Evolutionary conservation across 1,140 invertebrate species (phyloP).

Genomic region (Lordiphosa collinella): DNA sequence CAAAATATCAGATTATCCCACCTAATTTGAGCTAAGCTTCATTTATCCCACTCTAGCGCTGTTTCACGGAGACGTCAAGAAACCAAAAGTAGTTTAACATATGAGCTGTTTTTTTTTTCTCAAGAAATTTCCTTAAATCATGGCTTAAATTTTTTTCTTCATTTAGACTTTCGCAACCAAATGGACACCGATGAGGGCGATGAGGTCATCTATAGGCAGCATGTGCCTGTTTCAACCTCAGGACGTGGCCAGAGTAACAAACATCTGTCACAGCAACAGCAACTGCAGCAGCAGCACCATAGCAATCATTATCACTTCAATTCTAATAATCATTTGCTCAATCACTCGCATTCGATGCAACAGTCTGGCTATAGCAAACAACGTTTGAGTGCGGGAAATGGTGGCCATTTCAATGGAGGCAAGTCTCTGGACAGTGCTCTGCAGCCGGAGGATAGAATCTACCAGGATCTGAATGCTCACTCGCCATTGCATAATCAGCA

Average conservation of each 20-base stretch:
- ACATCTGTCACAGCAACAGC: conserved; percentile 7
- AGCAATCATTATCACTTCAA: conserved; percentile 75
- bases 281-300: conserved; percentile 47
- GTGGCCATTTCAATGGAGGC: conserved; percentile 59
- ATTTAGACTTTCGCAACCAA: conserved; percentile 67
- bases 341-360: conserved; percentile 73
- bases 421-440: conserved; percentile 72
- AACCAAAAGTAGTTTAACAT: too few species aligned
- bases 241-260: conserved; percentile 33
- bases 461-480: conserved; percentile 64
- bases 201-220: conserved; percentile 68
- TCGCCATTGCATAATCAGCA: conserved; percentile 69
- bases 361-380: conserved; percentile 72
- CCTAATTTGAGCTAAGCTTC: too few species aligned
- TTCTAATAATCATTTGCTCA: conserved; percentile 74
- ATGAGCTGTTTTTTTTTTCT: too few species aligned
- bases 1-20: too few species aligned
- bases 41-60: too few species aligned
- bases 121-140: too few species aligned
- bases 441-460: conserved; percentile 66
- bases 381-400: conserved; percentile 57
- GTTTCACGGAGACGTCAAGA: too few species aligned
- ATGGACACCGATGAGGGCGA: conserved; percentile 72
- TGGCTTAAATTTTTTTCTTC: neutral
- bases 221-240: conserved; percentile 16